phyloP scores from a whole-genome alignment of 2,113 vertebrate species.

The Ammospiza nelsoni region DNA sequence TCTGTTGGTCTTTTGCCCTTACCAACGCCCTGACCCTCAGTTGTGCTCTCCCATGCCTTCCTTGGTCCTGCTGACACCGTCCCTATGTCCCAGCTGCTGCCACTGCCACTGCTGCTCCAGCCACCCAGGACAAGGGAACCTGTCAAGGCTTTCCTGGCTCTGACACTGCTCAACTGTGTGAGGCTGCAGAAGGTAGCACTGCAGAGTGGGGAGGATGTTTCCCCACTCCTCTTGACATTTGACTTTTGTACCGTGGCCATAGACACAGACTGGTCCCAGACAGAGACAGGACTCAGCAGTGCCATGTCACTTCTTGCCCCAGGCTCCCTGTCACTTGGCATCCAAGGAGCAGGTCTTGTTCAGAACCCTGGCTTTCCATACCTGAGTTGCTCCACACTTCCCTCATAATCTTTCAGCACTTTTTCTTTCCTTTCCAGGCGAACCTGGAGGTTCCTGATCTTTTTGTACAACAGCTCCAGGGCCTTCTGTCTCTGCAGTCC shows the following conservation, averaged over 20 bases:
- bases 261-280: not conserved
- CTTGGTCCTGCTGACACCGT: accelerated
- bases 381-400: slow-evolving; percentile 74
- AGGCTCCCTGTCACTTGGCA: too few species aligned
- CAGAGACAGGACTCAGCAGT: not conserved
- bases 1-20: accelerated
- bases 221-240: not conserved
- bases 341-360: not conserved
- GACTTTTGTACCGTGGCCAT: not conserved
- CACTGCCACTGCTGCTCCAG: not conserved
- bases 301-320: not conserved
- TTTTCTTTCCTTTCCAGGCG: slow-evolving; percentile 73
- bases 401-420: slow-evolving; percentile 61
- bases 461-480: slow-evolving; percentile 70
- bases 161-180: not conserved
- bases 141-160: not conserved
- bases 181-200: not conserved
- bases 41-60: not conserved
- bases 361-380: not conserved
- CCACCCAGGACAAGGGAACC: not conserved
- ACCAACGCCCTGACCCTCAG: accelerated
- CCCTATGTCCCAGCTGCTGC: not conserved
- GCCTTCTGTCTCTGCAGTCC: slow-evolving; percentile 61
- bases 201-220: not conserved
- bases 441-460: slow-evolving; percentile 71